Conservation (phyloP, 2,888 invertebrate species). For the Tipula vernalis region DNA sequence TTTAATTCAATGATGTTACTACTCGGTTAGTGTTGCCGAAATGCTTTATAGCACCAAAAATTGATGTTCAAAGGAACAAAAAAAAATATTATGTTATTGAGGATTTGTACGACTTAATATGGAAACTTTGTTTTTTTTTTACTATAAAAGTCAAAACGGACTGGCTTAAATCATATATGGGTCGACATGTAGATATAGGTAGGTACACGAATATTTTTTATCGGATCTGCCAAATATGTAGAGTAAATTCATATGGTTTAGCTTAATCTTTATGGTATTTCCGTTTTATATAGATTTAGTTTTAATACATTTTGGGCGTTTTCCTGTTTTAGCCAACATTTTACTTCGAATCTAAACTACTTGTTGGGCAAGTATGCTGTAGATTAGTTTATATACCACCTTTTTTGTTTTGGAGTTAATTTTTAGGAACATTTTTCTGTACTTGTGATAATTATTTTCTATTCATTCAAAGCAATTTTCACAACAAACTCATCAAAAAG, state of each 20-base stretch:
- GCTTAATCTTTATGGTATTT: background rate
- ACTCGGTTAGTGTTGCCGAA: background rate
- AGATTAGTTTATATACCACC: too few relatives aligned
- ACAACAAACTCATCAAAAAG: too few relatives aligned
- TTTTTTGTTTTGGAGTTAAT: too few relatives aligned
- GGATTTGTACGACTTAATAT: background rate
- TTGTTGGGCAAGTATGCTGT: background rate
- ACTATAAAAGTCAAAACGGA: background rate
- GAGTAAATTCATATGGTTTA: background rate
- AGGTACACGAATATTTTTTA: too few relatives aligned
- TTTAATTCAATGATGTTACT: background rate
- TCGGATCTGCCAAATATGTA: background rate
- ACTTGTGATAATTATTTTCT: too few relatives aligned
- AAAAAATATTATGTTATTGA: background rate
- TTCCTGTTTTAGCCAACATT: background rate
- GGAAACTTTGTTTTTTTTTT: background rate
- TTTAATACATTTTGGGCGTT: background rate
- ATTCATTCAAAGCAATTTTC: too few relatives aligned
- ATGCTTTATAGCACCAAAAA: background rate
- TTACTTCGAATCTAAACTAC: background rate
- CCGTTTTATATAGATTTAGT: background rate
- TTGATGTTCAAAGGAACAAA: background rate
- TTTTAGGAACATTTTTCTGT: too few relatives aligned
- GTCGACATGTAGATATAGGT: background rate
- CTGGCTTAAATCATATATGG: background rate